Base-by-base conservation (phyloP, 1,140 invertebrate genomes). In the Drosophila suzukii region DNA sequence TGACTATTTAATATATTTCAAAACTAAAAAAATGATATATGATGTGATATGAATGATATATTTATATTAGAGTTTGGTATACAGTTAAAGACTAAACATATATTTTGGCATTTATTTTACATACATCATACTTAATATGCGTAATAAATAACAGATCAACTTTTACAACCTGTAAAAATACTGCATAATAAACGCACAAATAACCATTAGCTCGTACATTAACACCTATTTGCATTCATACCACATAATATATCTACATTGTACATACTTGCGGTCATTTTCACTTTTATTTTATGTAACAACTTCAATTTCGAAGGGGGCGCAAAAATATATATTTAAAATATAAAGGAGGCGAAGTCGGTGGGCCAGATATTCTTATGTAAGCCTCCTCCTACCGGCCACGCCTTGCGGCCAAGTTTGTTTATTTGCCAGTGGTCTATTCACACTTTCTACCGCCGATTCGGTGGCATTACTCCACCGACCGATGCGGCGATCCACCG, bases 381-480 rank as follows among this genome's bases (percentile, higher is more conserved):
- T 34, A 71, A 71, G 51, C 30, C 66, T 58, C 30, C 66, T 58
- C 65, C 67, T 50, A n/a, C 65, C 53, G n/a, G 36, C 30, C 65
- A 71, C 67, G 65, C 67, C 67, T 47, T 30, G 27, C 12, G 7
- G n/a, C 20, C 46, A 5, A 44, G 10, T 20, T 27, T 34, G 4
- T 39, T 53, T 57, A n/a, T 46, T 49, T 46, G 43, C 10, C 38
- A 57, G 32, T 20, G 61, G 50, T 39, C 43, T 47, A 34, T 71
- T 75, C 46, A 72, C 78, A 86, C 83, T 86, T 86, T 86, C 83
- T 86, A 86, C 49, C 68, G 66, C 63, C 39, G 20, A 56, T 20
- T 30, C 57, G 56, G 63, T 61, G 58, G 57, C 62, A 17, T 24
- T 55, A 50, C 60, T 55, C 61, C 62, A 49, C 32, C 58, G 55